Evolutionary conservation across 30 jellyfish, hydroid and myxozoan genomes (phyloP), one percentile per base, ranked within the genome.

Genomic region (Sanderia malayensis): DNA sequence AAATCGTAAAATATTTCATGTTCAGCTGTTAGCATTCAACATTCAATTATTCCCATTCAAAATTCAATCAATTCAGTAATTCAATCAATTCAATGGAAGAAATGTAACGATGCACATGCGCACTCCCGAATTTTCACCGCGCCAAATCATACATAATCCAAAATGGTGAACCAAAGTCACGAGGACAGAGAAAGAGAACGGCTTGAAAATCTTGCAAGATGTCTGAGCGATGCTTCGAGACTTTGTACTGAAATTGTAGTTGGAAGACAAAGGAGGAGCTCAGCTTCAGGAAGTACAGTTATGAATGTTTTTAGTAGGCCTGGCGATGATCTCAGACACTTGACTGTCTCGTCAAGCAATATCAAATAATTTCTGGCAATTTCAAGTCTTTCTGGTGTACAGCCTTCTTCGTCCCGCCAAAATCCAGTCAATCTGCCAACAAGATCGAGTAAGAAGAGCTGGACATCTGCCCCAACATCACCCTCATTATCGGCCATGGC

Each of bases 91-190:
- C 55, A 41, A 41, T 41, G 11, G 55, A 41, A 41, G 55, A 41
- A 41, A 41, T 41, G 55, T 41, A 41, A 41, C 55, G 55, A 41
- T 41, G 55, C 55, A 41, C 55, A 41, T 41, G 11, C 55, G 55
- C 55, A 41, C 15, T 41, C 55, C 55, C n/a, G n/a, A n/a, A n/a
- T n/a, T n/a, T n/a, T n/a, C 55, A 41, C 55, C 55, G 15, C 55
- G 55, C 55, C 55, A 41, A 41, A 41, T 41, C 55, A 41, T 41
- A n/a, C n/a, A n/a, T n/a, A n/a, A 41, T 41, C 55, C 55, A 41
- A 41, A 41, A 41, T 41, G 55, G 55, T 15, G 55, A 41, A 41
- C 55, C 55, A 41, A 41, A 41, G 55, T 41, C 55, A 41, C 55
- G 55, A 41, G 55, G 55, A 41, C 55, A 41, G 55, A 41, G 55